Evolutionary conservation across 2,888 invertebrate genomes (phyloP).

Genomic region (Eugnorisma glareosa): DNA sequence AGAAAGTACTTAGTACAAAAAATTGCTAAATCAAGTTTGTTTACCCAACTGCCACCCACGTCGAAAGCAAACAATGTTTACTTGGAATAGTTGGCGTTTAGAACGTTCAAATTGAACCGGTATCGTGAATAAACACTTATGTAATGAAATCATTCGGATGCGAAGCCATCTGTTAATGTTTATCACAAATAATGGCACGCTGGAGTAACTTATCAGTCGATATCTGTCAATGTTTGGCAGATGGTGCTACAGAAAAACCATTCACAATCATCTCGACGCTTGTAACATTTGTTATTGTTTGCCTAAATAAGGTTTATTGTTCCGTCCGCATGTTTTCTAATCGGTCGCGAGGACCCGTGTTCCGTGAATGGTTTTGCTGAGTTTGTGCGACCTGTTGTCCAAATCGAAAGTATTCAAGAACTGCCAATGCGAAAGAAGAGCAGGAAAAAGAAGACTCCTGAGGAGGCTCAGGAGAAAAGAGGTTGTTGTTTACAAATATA

Average conservation of each 20-base stretch:
- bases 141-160: conserved; percentile 74
- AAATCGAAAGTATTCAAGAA: conserved; percentile 85
- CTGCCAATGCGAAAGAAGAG: conserved; percentile 89
- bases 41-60: conserved; percentile 69
- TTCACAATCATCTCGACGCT: conserved; percentile 70
- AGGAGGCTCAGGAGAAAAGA: conserved; percentile 80
- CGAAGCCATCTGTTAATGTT: conserved; percentile 84
- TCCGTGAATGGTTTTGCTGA: conserved; percentile 82
- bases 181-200: conserved; percentile 84
- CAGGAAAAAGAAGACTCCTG: conserved; percentile 88
- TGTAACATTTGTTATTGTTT: conserved; percentile 72
- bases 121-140: conserved; percentile 76
- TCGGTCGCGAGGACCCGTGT: conserved; percentile 26
- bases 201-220: conserved; percentile 81
- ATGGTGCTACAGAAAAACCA: conserved; percentile 77
- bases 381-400: conserved; percentile 86
- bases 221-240: conserved; percentile 82
- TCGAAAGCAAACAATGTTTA: conserved; percentile 63
- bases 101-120: conserved; percentile 72
- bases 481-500: conserved; percentile 68
- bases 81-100: conserved; percentile 64
- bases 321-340: conserved; percentile 43
- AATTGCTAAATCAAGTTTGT: conserved; percentile 62
- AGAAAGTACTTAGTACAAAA: conserved; percentile 39
- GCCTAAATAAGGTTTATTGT: conserved; percentile 63